phyloP scores from a whole-genome alignment of 1,140 invertebrate genomes.

The Galleria mellonella region DNA sequence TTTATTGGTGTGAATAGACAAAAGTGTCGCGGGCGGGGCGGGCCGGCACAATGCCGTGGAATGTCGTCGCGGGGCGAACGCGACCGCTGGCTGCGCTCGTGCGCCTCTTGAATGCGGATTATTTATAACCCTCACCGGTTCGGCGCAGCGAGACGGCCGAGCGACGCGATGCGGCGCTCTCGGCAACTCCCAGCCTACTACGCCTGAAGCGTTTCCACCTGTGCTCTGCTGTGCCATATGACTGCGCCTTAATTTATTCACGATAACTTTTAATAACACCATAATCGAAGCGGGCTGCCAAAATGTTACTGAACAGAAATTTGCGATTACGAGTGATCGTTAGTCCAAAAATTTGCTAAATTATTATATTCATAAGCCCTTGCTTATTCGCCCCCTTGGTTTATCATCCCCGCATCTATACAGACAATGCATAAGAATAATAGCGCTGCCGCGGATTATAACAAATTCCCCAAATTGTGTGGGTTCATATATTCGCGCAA shows the following conservation, averaged over 20 bases:
- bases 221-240: slow-evolving; percentile 44
- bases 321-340: slow-evolving; percentile 6
- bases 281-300: slow-evolving; percentile 14
- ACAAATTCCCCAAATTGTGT: slow-evolving; percentile 68
- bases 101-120: slow-evolving; percentile 64
- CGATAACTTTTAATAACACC: slow-evolving; percentile 39
- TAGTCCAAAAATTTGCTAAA: slow-evolving; percentile 32
- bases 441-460: slow-evolving; percentile 62
- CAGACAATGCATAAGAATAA: slow-evolving; percentile 52
- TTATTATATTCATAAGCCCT: slow-evolving; percentile 28
- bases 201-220: slow-evolving; percentile 51
- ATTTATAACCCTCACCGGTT: slow-evolving; percentile 64
- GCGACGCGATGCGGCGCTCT: slow-evolving; percentile 20
- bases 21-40: slow-evolving; percentile 65
- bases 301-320: slow-evolving; percentile 1
- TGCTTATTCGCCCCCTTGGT: slow-evolving; percentile 26
- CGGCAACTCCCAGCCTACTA: slow-evolving; percentile 37
- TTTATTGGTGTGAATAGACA: slow-evolving; percentile 69
- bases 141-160: slow-evolving; percentile 34
- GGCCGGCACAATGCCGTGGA: slow-evolving; percentile 60
- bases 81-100: slow-evolving; percentile 36
- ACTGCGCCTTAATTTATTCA: slow-evolving; percentile 46
- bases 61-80: slow-evolving; percentile 59
- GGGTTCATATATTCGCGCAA: slow-evolving; percentile 64
- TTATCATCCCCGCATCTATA: slow-evolving; percentile 29